Evolutionary conservation across 2,888 invertebrate genomes (phyloP).

Genomic region (Mimas tiliae): DNA sequence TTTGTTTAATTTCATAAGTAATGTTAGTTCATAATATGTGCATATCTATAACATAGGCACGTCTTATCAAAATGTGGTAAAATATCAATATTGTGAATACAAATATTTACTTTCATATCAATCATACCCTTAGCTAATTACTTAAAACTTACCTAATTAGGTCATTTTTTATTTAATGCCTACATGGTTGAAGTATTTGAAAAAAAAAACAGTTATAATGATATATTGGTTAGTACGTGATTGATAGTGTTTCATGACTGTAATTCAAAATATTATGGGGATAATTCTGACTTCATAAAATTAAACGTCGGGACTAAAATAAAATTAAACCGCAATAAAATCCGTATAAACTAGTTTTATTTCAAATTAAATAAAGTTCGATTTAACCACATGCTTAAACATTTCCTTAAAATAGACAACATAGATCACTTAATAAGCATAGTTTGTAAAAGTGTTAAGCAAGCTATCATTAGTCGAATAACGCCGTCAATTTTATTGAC

Average conservation of each 20-base stretch:
- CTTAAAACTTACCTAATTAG: too few species aligned
- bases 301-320: too few species aligned
- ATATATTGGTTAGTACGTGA: too few species aligned
- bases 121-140: background rate
- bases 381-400: background rate
- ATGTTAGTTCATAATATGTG: background rate
- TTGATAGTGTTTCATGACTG: too few species aligned
- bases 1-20: background rate
- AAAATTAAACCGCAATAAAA: too few species aligned
- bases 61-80: slow-evolving; percentile 6
- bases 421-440: background rate
- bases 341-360: too few species aligned
- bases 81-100: background rate
- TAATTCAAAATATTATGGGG: too few species aligned
- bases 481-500: slow-evolving; percentile 40
- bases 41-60: too few species aligned
- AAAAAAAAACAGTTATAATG: too few species aligned
- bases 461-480: slow-evolving; percentile 11
- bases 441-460: slow-evolving; percentile 2
- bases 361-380: background rate
- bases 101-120: background rate
- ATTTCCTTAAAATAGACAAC: background rate
- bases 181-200: background rate
- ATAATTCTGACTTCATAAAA: background rate
- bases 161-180: background rate